Conservation (phyloP, 92 coral and sea anemone species). For the Montipora capitata region DNA sequence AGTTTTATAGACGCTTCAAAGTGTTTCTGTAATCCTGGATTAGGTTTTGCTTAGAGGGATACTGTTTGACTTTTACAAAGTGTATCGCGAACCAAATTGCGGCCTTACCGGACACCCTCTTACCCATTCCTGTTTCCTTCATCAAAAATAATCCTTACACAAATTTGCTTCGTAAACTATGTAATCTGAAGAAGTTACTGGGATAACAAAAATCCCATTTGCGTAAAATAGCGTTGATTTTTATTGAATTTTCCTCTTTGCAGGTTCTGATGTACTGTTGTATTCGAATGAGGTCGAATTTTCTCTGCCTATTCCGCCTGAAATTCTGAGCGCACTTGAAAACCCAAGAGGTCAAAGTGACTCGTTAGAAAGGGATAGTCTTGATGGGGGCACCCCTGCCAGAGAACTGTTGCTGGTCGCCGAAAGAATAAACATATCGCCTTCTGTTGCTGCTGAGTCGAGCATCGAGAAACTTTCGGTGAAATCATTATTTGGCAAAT, state of each 20-base stretch:
- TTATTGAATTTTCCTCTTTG: not conserved
- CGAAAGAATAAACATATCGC: conserved; percentile 45
- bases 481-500: conserved; percentile 42
- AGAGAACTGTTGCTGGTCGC: conserved; percentile 76
- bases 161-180: not conserved
- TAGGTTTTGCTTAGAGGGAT: no score
- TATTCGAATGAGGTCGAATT: conserved; percentile 89
- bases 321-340: conserved; percentile 47
- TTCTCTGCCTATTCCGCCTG: conserved; percentile 78
- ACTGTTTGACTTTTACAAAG: no score
- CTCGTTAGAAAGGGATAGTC: conserved; percentile 1
- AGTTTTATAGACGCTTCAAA: no score
- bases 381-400: conserved; percentile 18
- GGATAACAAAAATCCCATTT: not conserved
- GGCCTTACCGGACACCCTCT: no score
- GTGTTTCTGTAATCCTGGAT: no score
- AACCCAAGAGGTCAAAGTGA: conserved; percentile 1
- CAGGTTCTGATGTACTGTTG: conserved; percentile 68
- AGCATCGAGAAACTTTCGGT: conserved; percentile 22
- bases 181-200: not conserved
- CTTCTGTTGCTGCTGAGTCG: conserved; percentile 14
- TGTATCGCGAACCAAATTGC: no score
- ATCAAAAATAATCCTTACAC: no score
- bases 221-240: not conserved
- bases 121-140: no score